phyloP scores from a whole-genome alignment of 2,888 invertebrate species.

The Lobophora halterata region DNA sequence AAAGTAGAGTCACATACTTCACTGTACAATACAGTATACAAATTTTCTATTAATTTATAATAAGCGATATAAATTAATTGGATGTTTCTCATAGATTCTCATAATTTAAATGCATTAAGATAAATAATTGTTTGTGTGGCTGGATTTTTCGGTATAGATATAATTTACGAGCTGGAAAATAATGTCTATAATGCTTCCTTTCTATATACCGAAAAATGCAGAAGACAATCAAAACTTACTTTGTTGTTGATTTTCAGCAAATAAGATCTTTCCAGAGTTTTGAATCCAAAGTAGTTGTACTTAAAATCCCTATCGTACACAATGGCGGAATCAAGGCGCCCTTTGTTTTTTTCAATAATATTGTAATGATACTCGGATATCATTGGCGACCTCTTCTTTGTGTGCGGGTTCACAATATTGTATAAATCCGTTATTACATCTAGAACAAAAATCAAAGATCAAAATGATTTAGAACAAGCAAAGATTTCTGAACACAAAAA shows the following conservation, averaged over 20 bases:
- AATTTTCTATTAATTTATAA: too few species aligned
- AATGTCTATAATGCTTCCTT: too few species aligned
- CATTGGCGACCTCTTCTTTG: constrained; percentile 88
- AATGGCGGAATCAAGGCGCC: constrained; percentile 94
- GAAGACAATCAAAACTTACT: constrained; percentile 53
- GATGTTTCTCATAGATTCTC: too few species aligned
- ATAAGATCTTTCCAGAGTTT: constrained; percentile 97
- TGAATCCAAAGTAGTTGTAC: constrained; percentile 99
- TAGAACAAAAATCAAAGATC: constrained; percentile 59
- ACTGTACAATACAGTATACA: too few species aligned
- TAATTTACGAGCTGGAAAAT: too few species aligned
- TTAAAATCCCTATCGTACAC: constrained; percentile 98
- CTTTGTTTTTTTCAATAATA: constrained; percentile 92
- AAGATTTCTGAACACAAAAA: neutral
- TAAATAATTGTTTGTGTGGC: too few species aligned
- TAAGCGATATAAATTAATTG: too few species aligned
- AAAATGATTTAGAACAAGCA: neutral
- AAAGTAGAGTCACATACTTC: too few species aligned
- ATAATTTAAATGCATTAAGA: too few species aligned
- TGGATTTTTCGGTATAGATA: too few species aligned
- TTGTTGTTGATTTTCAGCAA: constrained; percentile 94
- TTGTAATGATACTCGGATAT: constrained; percentile 91
- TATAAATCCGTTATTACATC: constrained; percentile 95
- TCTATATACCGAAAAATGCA: too few species aligned
- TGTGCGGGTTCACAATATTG: constrained; percentile 87